Base-by-base conservation (phyloP, 2,113 vertebrate genomes). In the Corydoras maculifer region DNA sequence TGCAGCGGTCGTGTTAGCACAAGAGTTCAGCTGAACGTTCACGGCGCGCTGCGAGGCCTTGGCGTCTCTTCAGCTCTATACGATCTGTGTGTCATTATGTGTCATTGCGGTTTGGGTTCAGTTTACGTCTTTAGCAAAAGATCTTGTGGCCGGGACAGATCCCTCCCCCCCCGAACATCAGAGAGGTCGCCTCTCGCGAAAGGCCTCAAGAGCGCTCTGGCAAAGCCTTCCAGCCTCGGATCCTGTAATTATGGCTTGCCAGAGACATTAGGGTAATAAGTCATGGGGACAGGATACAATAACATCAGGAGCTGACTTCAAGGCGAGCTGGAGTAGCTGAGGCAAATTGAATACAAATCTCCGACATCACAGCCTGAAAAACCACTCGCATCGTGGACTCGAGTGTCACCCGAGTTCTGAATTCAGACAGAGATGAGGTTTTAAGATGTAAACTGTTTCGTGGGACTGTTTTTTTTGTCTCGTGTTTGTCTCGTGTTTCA, bases 201-300 rank as follows among this genome's bases (percentile, higher is more conserved):
- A 25, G 77, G 83, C 79, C 82, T 81, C 84, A 83, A 86, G 78
- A 82, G 75, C 76, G 78, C 82, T 84, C 84, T 86, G 83, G 83
- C 82, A 82, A 74, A 73, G 81, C 79, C 18, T 76, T 84, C 77
- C 82, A 82, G 81, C 84, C 84, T 81, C 81, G 82, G 75, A 86
- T 85, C 82, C 87, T 82, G 81, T 90, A 90, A 90, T 90, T 88
- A 86, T 79, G 86, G 87, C 84, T 85, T 77, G 80, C 82, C 85
- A 73, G 80, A 86, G 82, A 87, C 84, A 87, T 86, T 85, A 87
- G 82, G 82, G 83, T 87, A 86, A 87, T 85, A 87, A 83, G 82
- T 84, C 84, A 77, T 79, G 83, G 84, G 77, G 82, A 81, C 82
- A 73, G 79, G 59, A 80, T 82, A 83, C 81, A 85, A 88, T 84